A percentile compares a stretch with the other conserved stretches of the same genome.
Conservation (phyloP, 2,797 vertebrate species). For the Sebastes reedi region DNA sequence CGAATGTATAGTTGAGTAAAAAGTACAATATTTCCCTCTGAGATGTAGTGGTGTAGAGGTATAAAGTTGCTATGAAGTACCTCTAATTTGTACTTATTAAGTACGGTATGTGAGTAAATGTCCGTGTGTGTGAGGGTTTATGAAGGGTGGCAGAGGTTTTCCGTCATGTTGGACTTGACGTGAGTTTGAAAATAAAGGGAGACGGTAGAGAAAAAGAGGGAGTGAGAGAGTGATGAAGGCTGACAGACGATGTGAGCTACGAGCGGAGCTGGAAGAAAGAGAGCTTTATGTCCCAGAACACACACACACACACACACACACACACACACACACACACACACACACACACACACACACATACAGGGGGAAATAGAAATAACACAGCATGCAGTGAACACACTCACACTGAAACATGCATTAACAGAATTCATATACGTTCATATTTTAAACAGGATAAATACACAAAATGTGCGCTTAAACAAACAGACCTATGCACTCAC, state of each 20-base stretch:
- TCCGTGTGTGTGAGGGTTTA: neutral
- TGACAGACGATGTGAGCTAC: constrained; percentile 6
- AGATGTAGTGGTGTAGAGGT: neutral
- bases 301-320: constrained; percentile 3
- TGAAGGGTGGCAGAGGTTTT: constrained; percentile 7
- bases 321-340: constrained; percentile 6
- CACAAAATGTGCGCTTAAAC: neutral
- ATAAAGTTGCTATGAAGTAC: neutral
- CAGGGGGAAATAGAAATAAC: neutral
- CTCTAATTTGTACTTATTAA: neutral
- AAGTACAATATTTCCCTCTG: neutral
- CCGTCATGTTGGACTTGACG: neutral
- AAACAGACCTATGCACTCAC: neutral
- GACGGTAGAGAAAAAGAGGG: neutral
- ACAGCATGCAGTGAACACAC: neutral
- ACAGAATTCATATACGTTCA: neutral
- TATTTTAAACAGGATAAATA: neutral
- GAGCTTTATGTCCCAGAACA: constrained; percentile 23
- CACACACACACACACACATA: neutral
- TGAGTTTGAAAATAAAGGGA: constrained; percentile 12
- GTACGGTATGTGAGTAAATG: neutral
- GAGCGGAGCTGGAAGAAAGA: constrained; percentile 21
- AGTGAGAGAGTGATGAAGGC: constrained; percentile 20
- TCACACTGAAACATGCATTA: neutral
- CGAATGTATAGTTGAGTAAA: neutral